Conservation (phyloP, 1,140 invertebrate species). For the Vanessa atalanta region DNA sequence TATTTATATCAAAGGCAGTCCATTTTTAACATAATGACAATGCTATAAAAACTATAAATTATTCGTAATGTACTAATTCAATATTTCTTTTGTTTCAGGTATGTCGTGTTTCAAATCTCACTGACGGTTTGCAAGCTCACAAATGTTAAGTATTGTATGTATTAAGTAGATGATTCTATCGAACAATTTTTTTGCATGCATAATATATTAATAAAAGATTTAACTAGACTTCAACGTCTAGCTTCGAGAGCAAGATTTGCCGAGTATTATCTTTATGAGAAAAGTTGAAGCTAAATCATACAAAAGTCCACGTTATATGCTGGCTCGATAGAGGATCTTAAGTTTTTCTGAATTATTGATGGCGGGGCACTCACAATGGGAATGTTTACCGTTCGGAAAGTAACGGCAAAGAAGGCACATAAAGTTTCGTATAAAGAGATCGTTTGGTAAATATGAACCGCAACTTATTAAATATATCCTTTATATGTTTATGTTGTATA, state of each 20-base stretch:
- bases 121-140: background rate
- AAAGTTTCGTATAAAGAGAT: constrained; percentile 17
- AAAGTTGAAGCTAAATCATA: constrained; percentile 19
- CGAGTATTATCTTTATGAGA: constrained; percentile 20
- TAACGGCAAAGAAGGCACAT: constrained; percentile 11
- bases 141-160: background rate
- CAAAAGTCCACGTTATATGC: constrained; percentile 15
- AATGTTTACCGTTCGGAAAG: constrained; percentile 23
- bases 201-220: constrained; percentile 7
- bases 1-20: background rate
- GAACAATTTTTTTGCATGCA: background rate
- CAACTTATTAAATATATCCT: constrained; percentile 1
- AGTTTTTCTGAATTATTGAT: constrained; percentile 10
- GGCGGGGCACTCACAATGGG: constrained; percentile 5
- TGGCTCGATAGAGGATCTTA: constrained; percentile 10
- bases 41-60: background rate
- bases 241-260: background rate
- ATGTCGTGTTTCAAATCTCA: background rate
- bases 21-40: background rate
- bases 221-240: constrained; percentile 10
- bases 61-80: background rate
- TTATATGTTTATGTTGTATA: background rate
- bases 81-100: constrained; percentile 9
- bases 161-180: background rate
- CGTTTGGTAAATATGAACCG: constrained; percentile 15